A percentile compares a stretch with the other conserved stretches of the same genome.
Conservation (phyloP, 1,140 invertebrate species). For the Anastrepha obliqua region DNA sequence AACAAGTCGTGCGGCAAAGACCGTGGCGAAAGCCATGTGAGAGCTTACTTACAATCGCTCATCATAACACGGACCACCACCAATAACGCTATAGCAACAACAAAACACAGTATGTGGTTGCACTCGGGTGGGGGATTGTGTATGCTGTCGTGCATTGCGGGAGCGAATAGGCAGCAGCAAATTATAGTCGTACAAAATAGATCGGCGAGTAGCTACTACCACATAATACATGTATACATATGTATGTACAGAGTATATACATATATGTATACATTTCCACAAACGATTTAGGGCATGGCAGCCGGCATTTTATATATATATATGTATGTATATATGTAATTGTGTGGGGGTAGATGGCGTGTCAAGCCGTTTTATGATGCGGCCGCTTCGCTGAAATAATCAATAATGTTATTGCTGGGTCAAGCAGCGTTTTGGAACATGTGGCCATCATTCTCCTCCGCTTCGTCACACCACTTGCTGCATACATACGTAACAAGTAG, state of each 20-base stretch:
- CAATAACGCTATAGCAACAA: no score
- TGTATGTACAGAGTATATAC: background rate
- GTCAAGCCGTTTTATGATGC: background rate
- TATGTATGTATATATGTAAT: no score
- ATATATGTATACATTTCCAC: background rate
- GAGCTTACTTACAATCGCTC: background rate
- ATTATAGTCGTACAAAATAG: background rate
- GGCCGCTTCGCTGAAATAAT: conserved; percentile 15
- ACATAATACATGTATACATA: background rate
- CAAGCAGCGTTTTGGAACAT: background rate
- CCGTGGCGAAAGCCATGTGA: conserved; percentile 2
- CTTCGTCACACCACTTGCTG: no score
- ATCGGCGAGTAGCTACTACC: background rate
- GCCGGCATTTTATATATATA: background rate
- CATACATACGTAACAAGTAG: no score
- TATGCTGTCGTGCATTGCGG: background rate
- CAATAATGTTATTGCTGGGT: conserved; percentile 39
- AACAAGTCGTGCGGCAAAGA: conserved; percentile 44
- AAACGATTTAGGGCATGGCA: background rate
- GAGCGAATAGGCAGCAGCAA: background rate
- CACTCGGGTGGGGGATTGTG: no score
- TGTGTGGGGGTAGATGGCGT: background rate
- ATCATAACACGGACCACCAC: no score
- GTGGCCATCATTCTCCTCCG: background rate
- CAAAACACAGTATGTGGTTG: no score